Percentiles rank a stretch among this genome's conserved stretches.
phyloP scores from a whole-genome alignment of 2,113 vertebrate genomes.

The Desmodus rotundus region DNA sequence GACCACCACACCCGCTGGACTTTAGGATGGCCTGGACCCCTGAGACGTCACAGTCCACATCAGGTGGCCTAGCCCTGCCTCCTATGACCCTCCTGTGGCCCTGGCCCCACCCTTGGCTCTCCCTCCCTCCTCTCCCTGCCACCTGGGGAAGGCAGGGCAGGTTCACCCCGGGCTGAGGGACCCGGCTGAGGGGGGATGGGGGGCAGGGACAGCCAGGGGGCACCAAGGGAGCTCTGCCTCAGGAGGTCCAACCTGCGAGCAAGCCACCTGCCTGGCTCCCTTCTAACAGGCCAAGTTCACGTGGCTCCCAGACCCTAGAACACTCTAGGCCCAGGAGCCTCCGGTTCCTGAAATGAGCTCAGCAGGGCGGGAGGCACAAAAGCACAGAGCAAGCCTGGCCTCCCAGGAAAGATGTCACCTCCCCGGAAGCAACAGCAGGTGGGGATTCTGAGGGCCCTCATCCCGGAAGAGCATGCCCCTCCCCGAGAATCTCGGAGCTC shows the following conservation, averaged over 20 bases:
- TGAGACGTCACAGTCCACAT: rapidly evolving
- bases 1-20: not conserved
- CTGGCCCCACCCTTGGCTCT: not conserved
- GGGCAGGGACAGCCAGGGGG: too few relatives aligned
- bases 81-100: rapidly evolving
- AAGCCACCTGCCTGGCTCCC: rapidly evolving
- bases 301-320: not conserved
- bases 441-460: not conserved
- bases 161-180: too few relatives aligned
- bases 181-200: rapidly evolving
- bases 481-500: not conserved
- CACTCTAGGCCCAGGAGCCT: not conserved
- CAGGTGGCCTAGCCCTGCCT: not conserved
- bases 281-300: not conserved
- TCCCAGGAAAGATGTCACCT: not conserved
- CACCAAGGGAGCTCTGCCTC: not conserved
- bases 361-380: rapidly evolving
- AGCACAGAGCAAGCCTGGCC: not conserved
- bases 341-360: rapidly evolving
- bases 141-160: not conserved
- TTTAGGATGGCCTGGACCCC: not conserved
- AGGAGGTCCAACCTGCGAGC: not conserved
- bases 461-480: rapidly evolving
- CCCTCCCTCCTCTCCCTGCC: not conserved
- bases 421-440: not conserved